These are phyloP conservation scores for Drepanosiphum platanoidis DNA, from an alignment of 2,888 invertebrate species.

Conservation along the genomic window DNA sequence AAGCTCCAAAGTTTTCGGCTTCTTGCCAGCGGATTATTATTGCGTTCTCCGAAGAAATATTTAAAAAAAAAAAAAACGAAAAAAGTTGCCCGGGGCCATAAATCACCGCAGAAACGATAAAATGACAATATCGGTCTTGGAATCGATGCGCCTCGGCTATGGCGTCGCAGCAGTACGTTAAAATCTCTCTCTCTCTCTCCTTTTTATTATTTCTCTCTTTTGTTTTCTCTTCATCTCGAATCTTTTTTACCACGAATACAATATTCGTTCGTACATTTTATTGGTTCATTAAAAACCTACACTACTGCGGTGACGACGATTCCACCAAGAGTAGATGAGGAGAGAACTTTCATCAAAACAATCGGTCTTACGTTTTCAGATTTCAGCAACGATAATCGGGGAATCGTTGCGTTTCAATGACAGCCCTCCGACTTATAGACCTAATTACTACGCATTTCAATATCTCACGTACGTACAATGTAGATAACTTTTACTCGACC, in stretches of 20 bases:
- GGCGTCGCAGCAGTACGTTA: not conserved
- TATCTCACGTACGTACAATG: no score
- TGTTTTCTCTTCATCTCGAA: not conserved
- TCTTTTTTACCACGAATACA: not conserved
- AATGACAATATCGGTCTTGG: constrained; percentile 43
- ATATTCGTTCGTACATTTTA: not conserved
- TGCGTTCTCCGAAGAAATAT: constrained; percentile 14
- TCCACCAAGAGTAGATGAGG: no score
- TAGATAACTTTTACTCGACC: no score
- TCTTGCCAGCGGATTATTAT: constrained; percentile 44
- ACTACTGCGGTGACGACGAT: not conserved
- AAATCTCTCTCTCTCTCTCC: not conserved
- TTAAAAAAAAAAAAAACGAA: constrained; percentile 6
- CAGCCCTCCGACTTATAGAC: no score
- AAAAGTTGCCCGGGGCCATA: constrained; percentile 26
- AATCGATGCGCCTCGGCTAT: constrained; percentile 10
- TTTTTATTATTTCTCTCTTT: not conserved
- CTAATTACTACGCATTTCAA: no score
- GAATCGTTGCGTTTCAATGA: no score
- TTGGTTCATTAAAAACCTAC: not conserved
- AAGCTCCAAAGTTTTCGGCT: constrained; percentile 51
- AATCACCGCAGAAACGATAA: constrained; percentile 23
- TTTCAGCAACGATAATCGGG: no score
- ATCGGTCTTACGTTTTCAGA: no score
- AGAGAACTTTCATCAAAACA: no score